These are phyloP conservation scores for Pundamilia nyererei DNA, from an alignment of 2,113 vertebrate species.

Conservation along the genomic window DNA sequence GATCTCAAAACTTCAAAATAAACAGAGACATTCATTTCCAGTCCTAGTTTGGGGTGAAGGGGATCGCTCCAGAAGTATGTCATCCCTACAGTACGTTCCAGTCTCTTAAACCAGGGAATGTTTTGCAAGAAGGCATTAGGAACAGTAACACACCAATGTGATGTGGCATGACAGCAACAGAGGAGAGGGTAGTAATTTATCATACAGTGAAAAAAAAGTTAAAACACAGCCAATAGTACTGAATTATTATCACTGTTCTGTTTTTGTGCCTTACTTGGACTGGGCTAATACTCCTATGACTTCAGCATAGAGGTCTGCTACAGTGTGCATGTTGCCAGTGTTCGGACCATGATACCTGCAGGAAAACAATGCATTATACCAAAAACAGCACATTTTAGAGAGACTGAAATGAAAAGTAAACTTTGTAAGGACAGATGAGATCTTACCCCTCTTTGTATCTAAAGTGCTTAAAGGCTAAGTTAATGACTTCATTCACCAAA, in stretches of 20 bases:
- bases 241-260: not conserved
- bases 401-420: not conserved
- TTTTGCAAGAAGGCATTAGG: not conserved
- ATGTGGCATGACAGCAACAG: not conserved
- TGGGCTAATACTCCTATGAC: constrained; percentile 93
- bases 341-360: constrained; percentile 94
- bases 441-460: constrained; percentile 97
- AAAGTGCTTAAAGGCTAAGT: constrained; percentile 98
- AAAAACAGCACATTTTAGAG: not conserved
- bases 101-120: constrained; percentile 6
- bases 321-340: constrained; percentile 98
- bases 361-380: not conserved
- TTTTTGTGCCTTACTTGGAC: constrained; percentile 82
- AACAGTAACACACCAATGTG: not conserved
- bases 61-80: constrained; percentile 36
- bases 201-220: not conserved
- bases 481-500: constrained; percentile 94
- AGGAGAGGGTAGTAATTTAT: not conserved
- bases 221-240: not conserved
- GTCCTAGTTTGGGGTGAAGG: constrained; percentile 64
- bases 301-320: constrained; percentile 96
- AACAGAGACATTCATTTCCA: constrained; percentile 64
- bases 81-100: not conserved
- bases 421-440: not conserved
- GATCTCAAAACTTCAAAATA: constrained; percentile 55